phyloP scores from a whole-genome alignment of 2,888 invertebrate genomes.

The Nesidiocoris tenuis region DNA sequence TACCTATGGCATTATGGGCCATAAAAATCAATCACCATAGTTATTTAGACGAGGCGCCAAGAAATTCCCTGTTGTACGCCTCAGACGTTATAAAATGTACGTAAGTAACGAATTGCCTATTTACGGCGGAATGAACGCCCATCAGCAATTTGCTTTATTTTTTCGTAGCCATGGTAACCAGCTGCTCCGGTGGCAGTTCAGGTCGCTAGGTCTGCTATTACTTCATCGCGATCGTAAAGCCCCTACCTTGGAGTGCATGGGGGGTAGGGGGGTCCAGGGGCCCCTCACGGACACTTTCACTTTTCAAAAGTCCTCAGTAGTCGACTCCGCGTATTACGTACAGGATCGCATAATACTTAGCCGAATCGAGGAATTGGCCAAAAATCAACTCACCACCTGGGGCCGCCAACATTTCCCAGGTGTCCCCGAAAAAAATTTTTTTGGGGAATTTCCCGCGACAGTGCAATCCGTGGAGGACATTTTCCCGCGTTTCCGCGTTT shows the following conservation, averaged over 20 bases:
- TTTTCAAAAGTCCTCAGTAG: neutral
- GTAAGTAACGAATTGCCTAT: too few species aligned
- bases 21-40: too few species aligned
- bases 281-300: neutral
- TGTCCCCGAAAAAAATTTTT: neutral
- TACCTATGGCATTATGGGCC: too few species aligned
- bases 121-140: too few species aligned
- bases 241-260: neutral
- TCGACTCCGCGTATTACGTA: neutral
- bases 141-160: too few species aligned
- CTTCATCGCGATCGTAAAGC: neutral
- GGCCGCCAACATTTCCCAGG: neutral
- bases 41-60: too few species aligned
- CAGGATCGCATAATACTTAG: neutral
- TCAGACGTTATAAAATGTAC: too few species aligned
- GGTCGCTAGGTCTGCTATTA: neutral
- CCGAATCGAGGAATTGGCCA: neutral
- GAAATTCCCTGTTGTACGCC: too few species aligned
- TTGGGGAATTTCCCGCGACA: neutral
- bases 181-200: neutral
- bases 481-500: too few species aligned
- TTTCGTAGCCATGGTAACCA: neutral
- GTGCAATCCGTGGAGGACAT: too few species aligned
- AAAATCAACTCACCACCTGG: neutral
- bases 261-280: neutral